Evolutionary conservation across 1,140 invertebrate genomes (phyloP), one percentile per base, ranked within the genome.

Genomic region (Atta colombica): DNA sequence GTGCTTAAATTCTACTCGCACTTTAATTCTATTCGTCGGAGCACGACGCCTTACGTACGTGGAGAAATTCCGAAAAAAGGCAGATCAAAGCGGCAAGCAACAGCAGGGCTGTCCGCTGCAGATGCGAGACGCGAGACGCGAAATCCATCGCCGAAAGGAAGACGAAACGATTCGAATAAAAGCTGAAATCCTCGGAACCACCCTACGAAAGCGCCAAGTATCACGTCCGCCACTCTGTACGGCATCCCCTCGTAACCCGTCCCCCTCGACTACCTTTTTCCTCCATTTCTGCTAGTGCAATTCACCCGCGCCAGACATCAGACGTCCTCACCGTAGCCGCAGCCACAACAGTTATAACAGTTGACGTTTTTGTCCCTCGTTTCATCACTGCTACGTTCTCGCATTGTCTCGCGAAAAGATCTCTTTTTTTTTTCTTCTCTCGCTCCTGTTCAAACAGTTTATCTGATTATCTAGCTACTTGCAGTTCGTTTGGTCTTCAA

Each of bases 361-460:
- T 72, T 82, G 90, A 87, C 89, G 85, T 90, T 91, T 89, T 91
- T 90, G 88, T 89, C 91, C 88, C 90, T 91, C 82, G 80, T 91
- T 91, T 90, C 91, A 74, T 85, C 87, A 82, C 75, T 61, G 82
- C 77, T 85, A 78, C 89, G 81, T 82, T 77, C 72, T 78, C 69
- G 58, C 63, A 71, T 74, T 78, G 60, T 78, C 87, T 85, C 72
- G 25, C 53, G 60, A 39, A 16, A 28, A 55, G 53, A 3, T 63
- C 69, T 84, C 61, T 58, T n/a, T 58, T 31, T 31, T 69, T 58
- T 31, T 69, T 3, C 16, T 58, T 6, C 10, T 25, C 31, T 45
- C 58, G 4, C 45, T 28, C 14, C 39, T 35, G 60, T 65, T 51
- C 53, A 39, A 49, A 55, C 80, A 18, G 35, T 31, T 60, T 55